phyloP scores from a whole-genome alignment of 2,113 vertebrate species.

The Tor tambroides region DNA sequence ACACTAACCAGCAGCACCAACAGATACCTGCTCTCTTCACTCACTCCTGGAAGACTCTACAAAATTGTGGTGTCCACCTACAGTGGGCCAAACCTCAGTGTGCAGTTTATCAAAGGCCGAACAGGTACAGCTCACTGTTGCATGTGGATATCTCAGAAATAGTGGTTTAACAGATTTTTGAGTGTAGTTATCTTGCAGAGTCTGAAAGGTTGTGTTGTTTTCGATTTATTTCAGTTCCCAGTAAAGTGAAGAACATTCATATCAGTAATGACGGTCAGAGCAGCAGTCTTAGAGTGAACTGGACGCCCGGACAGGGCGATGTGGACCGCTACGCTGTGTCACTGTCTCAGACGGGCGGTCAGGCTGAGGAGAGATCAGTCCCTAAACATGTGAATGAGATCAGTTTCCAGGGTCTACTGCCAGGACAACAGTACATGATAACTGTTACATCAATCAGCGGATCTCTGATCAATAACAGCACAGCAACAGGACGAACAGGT shows the following conservation, averaged over 20 bases:
- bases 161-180: background rate
- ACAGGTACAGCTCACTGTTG: constrained; percentile 77
- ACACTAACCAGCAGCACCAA: constrained; percentile 81
- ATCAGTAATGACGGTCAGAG: constrained; percentile 84
- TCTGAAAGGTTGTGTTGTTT: background rate
- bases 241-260: constrained; percentile 89
- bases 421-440: constrained; percentile 86
- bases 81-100: constrained; percentile 88
- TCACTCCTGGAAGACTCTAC: constrained; percentile 93
- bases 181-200: background rate
- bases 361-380: constrained; percentile 75
- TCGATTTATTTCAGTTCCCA: constrained; percentile 80
- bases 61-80: constrained; percentile 93
- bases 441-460: constrained; percentile 85
- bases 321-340: constrained; percentile 87
- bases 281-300: constrained; percentile 85
- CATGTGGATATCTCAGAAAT: background rate
- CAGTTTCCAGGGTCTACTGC: constrained; percentile 81
- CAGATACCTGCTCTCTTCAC: constrained; percentile 83
- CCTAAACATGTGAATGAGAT: constrained; percentile 84
- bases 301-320: constrained; percentile 89
- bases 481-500: constrained; percentile 84
- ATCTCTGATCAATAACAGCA: constrained; percentile 82
- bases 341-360: constrained; percentile 72
- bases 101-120: constrained; percentile 89